These are phyloP conservation scores for Coptodon bakossiorum DNA, from an alignment of 2,113 vertebrate genomes.

Conservation along the genomic window DNA sequence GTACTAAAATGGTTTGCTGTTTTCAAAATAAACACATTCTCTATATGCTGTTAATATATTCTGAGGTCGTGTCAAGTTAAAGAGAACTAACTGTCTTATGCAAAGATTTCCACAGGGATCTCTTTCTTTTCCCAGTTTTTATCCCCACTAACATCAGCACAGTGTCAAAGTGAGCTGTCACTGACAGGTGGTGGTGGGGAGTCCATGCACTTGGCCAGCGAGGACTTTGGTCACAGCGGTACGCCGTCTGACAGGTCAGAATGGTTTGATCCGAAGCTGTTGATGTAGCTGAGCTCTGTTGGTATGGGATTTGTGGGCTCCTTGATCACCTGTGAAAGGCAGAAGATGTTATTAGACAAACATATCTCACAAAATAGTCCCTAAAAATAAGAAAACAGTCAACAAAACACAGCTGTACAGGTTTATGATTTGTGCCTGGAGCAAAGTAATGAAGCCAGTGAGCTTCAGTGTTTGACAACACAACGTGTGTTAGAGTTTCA, in stretches of 20 bases:
- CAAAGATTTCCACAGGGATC: not conserved
- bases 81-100: not conserved
- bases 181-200: not conserved
- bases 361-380: not conserved
- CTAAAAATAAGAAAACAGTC: not conserved
- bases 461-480: not conserved
- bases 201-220: not conserved
- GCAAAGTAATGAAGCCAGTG: not conserved
- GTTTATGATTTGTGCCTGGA: not conserved
- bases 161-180: not conserved
- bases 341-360: not conserved
- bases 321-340: slow-evolving; percentile 40
- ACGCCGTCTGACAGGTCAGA: slow-evolving; percentile 76
- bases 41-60: not conserved
- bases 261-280: slow-evolving; percentile 67
- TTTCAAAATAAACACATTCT: slow-evolving; percentile 2
- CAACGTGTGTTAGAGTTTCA: not conserved
- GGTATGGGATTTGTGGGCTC: slow-evolving; percentile 27
- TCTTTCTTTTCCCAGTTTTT: not conserved
- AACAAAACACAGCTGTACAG: not conserved
- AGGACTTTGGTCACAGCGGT: slow-evolving; percentile 49
- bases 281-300: slow-evolving; percentile 64
- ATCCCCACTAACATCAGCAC: not conserved
- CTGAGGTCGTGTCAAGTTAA: not conserved
- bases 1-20: not conserved